Evolutionary conservation across 2,113 vertebrate species (phyloP).

Genomic region (Rhinolophus ferrumequinum): DNA sequence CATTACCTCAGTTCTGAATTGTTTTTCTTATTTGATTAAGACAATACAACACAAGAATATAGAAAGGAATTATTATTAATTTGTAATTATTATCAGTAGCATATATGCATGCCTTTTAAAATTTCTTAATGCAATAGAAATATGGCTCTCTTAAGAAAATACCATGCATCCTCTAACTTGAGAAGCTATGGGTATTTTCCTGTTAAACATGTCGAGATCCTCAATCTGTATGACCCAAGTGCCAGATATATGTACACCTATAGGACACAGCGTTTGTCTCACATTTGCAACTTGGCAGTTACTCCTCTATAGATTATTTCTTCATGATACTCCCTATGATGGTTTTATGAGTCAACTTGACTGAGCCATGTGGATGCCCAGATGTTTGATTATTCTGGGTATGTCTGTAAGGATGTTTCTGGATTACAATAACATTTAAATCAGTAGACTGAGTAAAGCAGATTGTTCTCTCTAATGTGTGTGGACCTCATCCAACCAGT

Average conservation of each 20-base stretch:
- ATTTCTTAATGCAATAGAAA: background rate
- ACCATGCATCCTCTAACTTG: background rate
- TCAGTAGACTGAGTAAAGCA: background rate
- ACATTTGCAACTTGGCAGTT: background rate
- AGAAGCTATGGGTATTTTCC: background rate
- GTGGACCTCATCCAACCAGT: background rate
- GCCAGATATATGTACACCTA: rapidly evolving
- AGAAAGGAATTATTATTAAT: background rate
- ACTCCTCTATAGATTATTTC: background rate
- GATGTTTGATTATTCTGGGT: background rate
- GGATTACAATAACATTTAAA: slow-evolving; percentile 31
- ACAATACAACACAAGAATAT: background rate
- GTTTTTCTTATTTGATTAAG: background rate
- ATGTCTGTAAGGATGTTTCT: background rate
- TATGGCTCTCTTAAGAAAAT: background rate
- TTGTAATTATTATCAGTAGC: background rate
- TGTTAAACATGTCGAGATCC: background rate
- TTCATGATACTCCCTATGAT: background rate
- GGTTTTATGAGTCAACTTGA: background rate
- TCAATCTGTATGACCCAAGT: background rate
- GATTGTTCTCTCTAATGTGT: background rate
- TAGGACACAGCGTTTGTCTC: background rate
- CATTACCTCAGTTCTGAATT: background rate
- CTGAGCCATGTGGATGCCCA: background rate
- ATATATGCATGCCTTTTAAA: background rate